Base-by-base conservation (phyloP, 1,140 invertebrate species). In the Daktulosphaira vitifoliae region DNA sequence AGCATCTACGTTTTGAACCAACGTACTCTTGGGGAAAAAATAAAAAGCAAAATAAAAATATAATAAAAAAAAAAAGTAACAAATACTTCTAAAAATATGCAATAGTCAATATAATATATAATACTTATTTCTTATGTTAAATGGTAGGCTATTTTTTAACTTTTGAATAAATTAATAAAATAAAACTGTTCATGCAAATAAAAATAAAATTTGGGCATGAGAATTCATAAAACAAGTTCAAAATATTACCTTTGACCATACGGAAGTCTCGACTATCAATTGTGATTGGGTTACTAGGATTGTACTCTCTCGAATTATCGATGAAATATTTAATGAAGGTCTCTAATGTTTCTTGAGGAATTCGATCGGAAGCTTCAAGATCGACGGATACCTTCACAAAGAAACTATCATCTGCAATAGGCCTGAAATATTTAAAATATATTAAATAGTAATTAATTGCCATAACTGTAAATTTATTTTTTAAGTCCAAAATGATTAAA, bases 351-450 rank as follows among this genome's bases (percentile, higher is more conserved):
- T 72, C 51, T 25, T 70, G 65, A 29, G 78, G 70, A 53, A 72
- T 70, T 66, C 70, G 75, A 11, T 74, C 74, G 25, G 74, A 67
- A 42, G 77, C 76, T 18, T 76, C 76, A 13, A 82, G 65, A 68
- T 82, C 80, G 20, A 77, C 52, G 1, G 72, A 74, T 2, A 74
- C 71, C 52, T 66, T 68, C 1, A 68, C 67, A 6, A 33, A 11
- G 56, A 70, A 70, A 62, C 75, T 48, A 8, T 50, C 46, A 7
- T 37, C 42, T 7, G 15, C 29, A 20, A 18, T 26, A 8, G 44
- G 50, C 23, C 50, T 23, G 15, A 65, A 48, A 44, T n/a, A 51
- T 25, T 66, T 49, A 18, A 33, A 33, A 33, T 11, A 33, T 33
- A 6, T 33, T 33, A 33, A 11, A 5, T 6, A 33, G 29, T n/a